Evolutionary conservation across 2,888 invertebrate genomes (phyloP).

Genomic region (Synanthedon myopaeformis): DNA sequence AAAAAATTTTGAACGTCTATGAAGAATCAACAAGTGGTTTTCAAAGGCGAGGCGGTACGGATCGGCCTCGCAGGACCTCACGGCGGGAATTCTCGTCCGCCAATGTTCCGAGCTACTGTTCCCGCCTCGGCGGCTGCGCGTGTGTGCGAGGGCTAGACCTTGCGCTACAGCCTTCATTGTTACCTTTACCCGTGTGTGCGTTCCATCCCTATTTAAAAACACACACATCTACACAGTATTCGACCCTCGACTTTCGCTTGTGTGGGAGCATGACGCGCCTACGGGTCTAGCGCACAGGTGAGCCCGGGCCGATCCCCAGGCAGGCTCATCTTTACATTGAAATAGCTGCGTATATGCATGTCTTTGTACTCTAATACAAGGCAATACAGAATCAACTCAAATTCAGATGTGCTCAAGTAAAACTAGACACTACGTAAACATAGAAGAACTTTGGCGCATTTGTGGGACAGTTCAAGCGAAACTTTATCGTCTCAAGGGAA

Average conservation of each 20-base stretch:
- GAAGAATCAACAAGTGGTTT: constrained; percentile 63
- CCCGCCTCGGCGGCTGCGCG: constrained; percentile 14
- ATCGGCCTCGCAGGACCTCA: constrained; percentile 33
- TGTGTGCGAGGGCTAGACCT: constrained; percentile 9
- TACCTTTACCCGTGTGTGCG: constrained; percentile 16
- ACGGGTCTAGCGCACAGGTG: constrained; percentile 56
- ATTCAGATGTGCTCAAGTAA: background rate
- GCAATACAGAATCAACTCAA: too few species aligned
- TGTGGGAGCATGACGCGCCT: constrained; percentile 50
- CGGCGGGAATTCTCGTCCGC: constrained; percentile 65
- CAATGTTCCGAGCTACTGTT: constrained; percentile 39
- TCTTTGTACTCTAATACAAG: background rate
- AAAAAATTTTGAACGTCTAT: constrained; percentile 31
- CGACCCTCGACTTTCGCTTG: constrained; percentile 11
- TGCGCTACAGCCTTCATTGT: constrained; percentile 22
- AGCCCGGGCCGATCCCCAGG: constrained; percentile 58
- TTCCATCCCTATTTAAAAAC: constrained; percentile 8
- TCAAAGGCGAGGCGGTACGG: constrained; percentile 46
- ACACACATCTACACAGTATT: constrained; percentile 9
- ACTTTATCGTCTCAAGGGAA: constrained; percentile 24
- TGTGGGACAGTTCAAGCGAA: constrained; percentile 15
- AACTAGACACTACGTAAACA: background rate
- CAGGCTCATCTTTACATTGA: constrained; percentile 49
- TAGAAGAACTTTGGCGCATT: constrained; percentile 8
- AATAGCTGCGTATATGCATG: constrained; percentile 44